Evolutionary conservation across 2,888 invertebrate species (phyloP), one percentile per base, ranked within the genome.

Genomic region (Thelaira solivaga): DNA sequence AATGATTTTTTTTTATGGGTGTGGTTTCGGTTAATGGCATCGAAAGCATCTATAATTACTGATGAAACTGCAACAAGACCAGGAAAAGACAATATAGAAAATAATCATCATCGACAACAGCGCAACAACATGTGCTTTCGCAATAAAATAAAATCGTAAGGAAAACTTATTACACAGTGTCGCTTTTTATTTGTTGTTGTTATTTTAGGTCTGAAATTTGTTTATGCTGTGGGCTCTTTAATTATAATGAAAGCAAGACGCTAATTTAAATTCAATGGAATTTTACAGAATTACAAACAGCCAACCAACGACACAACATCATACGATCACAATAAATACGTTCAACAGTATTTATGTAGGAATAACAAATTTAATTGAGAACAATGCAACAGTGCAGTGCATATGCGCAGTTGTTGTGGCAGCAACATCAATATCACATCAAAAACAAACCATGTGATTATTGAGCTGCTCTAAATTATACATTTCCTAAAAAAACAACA

Each of bases 261-360:
- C 49, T 78, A 78, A 78, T 78, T 78, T 73, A 59, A 73, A 71
- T 78, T 71, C 69, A 78, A 62, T 68, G 69, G 71, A 71, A 74
- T 74, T 71, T 74, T 74, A 61, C 76, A 78, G 80, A 80, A 82
- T 82, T 69, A 68, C 75, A 41, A 61, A 43, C n/a, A n/a, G n/a
- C n/a, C n/a, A n/a, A 78, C 49, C 51, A 65, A 59, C 47, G 57
- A 36, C 64, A 49, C 22, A 57, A 61, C 57, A 53, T 22, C 16
- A 62, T 55, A 45, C 62, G 39, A 26, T 8, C 49, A 62, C 68
- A 77, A 67, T 77, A 68, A 76, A 72, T 20, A 72, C 67, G 67
- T n/a, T n/a, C n/a, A n/a, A n/a, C n/a, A 72, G 72, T 68, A 39
- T 13, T 26, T 6, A 6, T 26, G 65, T 65, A 76, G 36, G 76